Conservation (phyloP, 2,797 vertebrate genomes). For the Adrianichthys oophorus region DNA sequence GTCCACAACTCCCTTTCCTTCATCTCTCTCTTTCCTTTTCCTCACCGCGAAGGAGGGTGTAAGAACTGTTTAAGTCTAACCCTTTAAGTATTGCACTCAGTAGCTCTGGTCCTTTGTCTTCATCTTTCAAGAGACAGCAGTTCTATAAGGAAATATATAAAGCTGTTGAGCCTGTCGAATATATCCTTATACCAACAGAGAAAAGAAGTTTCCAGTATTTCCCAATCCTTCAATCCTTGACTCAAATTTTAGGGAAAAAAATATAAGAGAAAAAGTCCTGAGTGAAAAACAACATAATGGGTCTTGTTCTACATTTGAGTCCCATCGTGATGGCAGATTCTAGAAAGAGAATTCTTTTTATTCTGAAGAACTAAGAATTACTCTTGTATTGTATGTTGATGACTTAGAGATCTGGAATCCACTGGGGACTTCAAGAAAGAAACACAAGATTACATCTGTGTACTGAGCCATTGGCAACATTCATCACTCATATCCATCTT, state of each 20-base stretch:
- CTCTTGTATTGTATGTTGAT: conserved; percentile 6
- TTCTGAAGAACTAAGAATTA: conserved; percentile 4
- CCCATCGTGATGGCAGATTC: neutral
- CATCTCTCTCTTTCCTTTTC: no score
- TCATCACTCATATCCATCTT: conserved; percentile 3
- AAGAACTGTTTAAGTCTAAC: no score
- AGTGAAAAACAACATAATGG: neutral
- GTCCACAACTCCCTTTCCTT: no score
- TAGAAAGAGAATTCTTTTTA: conserved; percentile 6
- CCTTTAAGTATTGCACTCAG: neutral
- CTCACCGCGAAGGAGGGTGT: no score
- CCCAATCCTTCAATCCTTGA: conserved; percentile 4
- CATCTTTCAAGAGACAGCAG: neutral
- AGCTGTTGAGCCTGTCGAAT: conserved; percentile 6
- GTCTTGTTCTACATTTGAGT: neutral
- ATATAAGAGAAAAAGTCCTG: neutral
- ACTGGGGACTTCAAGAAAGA: conserved; percentile 33
- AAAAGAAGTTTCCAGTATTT: neutral
- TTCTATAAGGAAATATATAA: conserved; percentile 3
- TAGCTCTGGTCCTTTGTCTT: conserved; percentile 1
- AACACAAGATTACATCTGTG: conserved; percentile 32
- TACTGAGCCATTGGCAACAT: conserved; percentile 32
- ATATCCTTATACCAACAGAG: conserved; percentile 1
- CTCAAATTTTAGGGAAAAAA: conserved; percentile 1
- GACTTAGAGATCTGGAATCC: neutral